Conservation (phyloP, 2,797 vertebrate genomes). For the Pseudopleuronectes americanus region DNA sequence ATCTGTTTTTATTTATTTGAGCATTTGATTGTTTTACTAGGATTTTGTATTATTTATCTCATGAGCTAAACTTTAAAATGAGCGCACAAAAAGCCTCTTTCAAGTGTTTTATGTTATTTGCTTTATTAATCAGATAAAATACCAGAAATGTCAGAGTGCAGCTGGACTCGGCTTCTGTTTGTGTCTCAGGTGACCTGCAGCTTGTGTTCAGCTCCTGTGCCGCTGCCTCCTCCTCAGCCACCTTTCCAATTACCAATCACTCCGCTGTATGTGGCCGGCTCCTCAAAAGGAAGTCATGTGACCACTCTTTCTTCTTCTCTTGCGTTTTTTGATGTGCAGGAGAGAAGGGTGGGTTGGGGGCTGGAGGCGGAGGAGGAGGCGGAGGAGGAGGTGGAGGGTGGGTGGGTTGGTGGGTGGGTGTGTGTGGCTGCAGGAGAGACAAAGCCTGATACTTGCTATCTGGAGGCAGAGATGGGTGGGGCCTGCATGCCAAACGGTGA, state of each 20-base stretch:
- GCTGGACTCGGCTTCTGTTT: conserved; percentile 16
- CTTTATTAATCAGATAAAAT: too few species aligned
- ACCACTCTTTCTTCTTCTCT: conserved; percentile 83
- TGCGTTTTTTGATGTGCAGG: conserved; percentile 72
- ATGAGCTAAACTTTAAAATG: too few species aligned
- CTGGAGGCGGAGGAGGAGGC: conserved; percentile 48
- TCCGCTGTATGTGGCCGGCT: conserved; percentile 79
- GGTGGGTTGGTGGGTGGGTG: conserved; percentile 14
- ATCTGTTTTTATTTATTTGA: too few species aligned
- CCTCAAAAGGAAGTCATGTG: conserved; percentile 88
- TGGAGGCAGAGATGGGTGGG: conserved; percentile 84
- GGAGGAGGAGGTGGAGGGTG: conserved; percentile 40
- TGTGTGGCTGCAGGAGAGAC: conserved; percentile 86
- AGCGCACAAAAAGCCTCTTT: too few species aligned
- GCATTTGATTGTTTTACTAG: too few species aligned
- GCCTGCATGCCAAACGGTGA: conserved; percentile 87
- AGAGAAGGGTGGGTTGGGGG: conserved; percentile 60
- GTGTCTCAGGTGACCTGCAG: conserved; percentile 36
- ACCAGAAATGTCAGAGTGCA: background rate
- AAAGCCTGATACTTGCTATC: conserved; percentile 88
- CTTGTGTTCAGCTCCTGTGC: conserved; percentile 38
- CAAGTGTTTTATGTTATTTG: too few species aligned
- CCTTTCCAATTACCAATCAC: conserved; percentile 78
- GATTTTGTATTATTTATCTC: too few species aligned
- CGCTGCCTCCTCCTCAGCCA: conserved; percentile 55